Base-by-base conservation (phyloP, 1,140 invertebrate species). In the Cheumatopsyche charites region DNA sequence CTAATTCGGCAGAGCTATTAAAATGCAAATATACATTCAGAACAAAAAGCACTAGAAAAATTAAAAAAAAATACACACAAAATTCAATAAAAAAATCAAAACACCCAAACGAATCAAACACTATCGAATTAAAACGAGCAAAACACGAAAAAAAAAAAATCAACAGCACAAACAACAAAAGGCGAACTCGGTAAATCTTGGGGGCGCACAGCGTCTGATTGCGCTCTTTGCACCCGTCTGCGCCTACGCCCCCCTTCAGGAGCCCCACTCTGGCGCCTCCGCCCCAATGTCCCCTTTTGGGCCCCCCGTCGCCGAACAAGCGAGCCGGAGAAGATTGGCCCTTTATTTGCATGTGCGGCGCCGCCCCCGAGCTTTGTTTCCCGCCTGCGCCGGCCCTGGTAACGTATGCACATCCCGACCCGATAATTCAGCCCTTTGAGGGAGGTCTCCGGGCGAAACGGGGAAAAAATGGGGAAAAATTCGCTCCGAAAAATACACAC, bases 281-380 rank as follows among this genome's bases (percentile, higher is more conserved):
- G n/a, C n/a, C 29, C 29, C 29, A 3, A 4, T 36, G 3, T 36
- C 3, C 29, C 29, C 29, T 9, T 36, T 36, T 36, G 9, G 29
- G 9, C 29, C 29, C 29, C 29, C 29, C 9, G 3, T 36, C 29
- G 3, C 29, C 29, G 29, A 36, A 36, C 9, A 36, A 36, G 29
- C 29, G 29, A 36, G 29, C 29, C 29, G 3, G 29, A 19, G 36
- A 63, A 63, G 62, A 63, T 63, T 63, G 62, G 23, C 36, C 41
- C 62, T 63, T 63, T 63, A 63, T 63, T 63, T 63, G 62, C 62
- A 63, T 63, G 62, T 63, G 62, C 62, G 62, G 62, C 29, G 9
- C 26, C 62, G 62, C 62, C 62, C 62, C 62, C 17, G n/a, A 23
- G 62, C 62, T 63, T 63, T 63, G 62, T 63, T 58, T 63, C 62